A percentile compares a stretch with the other conserved stretches of the same genome.
Conservation (phyloP, 1,140 invertebrate genomes). For the Antheraea pernyi region DNA sequence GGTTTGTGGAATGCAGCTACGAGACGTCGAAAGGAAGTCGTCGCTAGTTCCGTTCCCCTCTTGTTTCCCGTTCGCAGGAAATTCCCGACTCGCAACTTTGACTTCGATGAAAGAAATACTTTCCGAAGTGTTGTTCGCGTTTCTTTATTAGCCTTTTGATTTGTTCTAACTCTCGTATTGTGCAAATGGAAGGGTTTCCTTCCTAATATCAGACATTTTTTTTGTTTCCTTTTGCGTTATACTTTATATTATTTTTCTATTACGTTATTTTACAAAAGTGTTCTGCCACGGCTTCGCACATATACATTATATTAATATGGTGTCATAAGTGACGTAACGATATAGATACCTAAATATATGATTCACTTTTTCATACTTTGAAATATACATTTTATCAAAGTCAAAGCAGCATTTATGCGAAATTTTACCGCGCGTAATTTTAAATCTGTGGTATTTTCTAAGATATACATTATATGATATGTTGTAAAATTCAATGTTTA, state of each 20-base stretch:
- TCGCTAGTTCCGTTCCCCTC: constrained; percentile 47
- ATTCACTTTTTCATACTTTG: too few relatives aligned
- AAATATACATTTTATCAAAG: too few relatives aligned
- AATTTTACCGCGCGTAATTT: too few relatives aligned
- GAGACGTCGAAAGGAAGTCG: constrained; percentile 47
- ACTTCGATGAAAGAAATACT: constrained; percentile 64
- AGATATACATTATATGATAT: too few relatives aligned
- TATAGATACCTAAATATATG: too few relatives aligned
- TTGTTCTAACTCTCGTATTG: constrained; percentile 31
- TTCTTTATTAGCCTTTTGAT: constrained; percentile 56
- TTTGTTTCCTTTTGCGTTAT: neutral
- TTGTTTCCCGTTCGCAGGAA: constrained; percentile 38
- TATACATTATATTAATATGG: too few relatives aligned
- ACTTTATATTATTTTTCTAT: neutral
- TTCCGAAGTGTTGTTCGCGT: constrained; percentile 38
- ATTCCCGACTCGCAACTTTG: constrained; percentile 49
- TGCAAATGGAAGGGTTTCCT: constrained; percentile 20
- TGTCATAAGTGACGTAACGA: too few relatives aligned
- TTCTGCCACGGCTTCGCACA: too few relatives aligned
- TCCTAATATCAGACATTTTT: constrained; percentile 21
- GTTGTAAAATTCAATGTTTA: too few relatives aligned
- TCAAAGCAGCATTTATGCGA: too few relatives aligned
- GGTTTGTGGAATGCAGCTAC: constrained; percentile 34
- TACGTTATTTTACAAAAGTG: too few relatives aligned
- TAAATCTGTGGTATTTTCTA: too few relatives aligned